These are phyloP conservation scores for Leptopilina boulardi DNA, from an alignment of 1,140 invertebrate genomes.

Conservation along the genomic window DNA sequence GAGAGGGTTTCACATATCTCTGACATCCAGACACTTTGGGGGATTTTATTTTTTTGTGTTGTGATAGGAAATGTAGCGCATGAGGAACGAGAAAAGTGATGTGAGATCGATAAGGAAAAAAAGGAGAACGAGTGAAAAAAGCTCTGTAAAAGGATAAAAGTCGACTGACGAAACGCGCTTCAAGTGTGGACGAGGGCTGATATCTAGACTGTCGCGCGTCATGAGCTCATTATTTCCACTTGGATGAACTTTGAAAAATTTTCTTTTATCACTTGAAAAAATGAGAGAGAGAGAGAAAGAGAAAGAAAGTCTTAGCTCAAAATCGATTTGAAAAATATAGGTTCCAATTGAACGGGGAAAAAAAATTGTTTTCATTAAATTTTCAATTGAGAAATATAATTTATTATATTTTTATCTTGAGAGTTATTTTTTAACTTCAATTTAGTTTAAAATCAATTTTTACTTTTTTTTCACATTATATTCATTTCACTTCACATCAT, in stretches of 20 bases:
- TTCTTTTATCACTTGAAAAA: not conserved
- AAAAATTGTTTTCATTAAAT: no score
- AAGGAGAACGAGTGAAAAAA: not conserved
- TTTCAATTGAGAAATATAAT: no score
- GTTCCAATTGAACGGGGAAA: not conserved
- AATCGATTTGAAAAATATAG: no score
- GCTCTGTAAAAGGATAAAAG: constrained; percentile 18
- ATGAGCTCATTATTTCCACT: constrained; percentile 15
- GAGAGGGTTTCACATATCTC: constrained; percentile 14
- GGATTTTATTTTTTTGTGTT: constrained; percentile 9
- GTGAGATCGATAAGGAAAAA: constrained; percentile 26
- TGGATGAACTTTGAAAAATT: constrained; percentile 1
- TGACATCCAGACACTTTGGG: constrained; percentile 5
- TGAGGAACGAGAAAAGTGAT: not conserved
- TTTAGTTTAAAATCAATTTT: no score
- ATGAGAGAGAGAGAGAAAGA: no score
- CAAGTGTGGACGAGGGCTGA: constrained; percentile 22
- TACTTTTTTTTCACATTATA: no score
- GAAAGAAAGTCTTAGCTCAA: no score
- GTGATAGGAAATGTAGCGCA: not conserved
- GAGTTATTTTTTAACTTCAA: no score
- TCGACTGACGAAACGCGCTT: constrained; percentile 10
- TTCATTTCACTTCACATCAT: no score
- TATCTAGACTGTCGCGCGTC: constrained; percentile 15
- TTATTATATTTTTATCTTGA: no score